Evolutionary conservation across 2,797 vertebrate genomes (phyloP).

Genomic region (Fistularia commersonii): DNA sequence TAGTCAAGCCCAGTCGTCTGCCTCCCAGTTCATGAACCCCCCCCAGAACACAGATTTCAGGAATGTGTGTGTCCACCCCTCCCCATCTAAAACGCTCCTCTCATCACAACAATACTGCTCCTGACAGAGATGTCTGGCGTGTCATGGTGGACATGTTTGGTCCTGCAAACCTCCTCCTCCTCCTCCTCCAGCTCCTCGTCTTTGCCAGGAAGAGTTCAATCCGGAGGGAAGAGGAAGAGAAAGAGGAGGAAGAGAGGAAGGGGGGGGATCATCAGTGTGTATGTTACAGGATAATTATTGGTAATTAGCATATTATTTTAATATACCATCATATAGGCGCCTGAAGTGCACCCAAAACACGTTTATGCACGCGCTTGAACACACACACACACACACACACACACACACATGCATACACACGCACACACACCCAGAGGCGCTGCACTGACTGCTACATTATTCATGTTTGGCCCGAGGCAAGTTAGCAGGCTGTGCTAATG

Average conservation of each 20-base stretch:
- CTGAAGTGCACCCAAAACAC: constrained; percentile 36
- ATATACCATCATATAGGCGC: constrained; percentile 46
- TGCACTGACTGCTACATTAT: constrained; percentile 57
- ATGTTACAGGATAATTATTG: constrained; percentile 58
- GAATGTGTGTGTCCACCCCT: no score
- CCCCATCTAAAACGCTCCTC: no score
- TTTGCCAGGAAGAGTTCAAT: constrained; percentile 29
- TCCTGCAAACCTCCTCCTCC: neutral
- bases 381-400: constrained; percentile 15
- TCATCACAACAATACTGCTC: no score
- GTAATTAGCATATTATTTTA: constrained; percentile 64
- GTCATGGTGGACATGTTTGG: constrained; percentile 10
- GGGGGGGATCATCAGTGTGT: constrained; percentile 35
- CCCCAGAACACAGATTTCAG: no score
- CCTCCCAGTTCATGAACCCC: no score
- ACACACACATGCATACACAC: constrained; percentile 22
- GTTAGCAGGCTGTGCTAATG: constrained; percentile 55
- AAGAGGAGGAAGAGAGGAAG: no score
- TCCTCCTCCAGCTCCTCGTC: constrained; percentile 4
- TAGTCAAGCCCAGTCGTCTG: no score
- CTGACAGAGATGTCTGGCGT: no score
- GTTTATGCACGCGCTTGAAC: no score
- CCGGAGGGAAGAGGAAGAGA: constrained; percentile 10
- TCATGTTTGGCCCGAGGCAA: constrained; percentile 55
- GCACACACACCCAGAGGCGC: constrained; percentile 37